Percentiles rank a stretch among this genome's conserved stretches.
Conservation (phyloP, 2,113 vertebrate genomes). For the Crotophaga sulcirostris region DNA sequence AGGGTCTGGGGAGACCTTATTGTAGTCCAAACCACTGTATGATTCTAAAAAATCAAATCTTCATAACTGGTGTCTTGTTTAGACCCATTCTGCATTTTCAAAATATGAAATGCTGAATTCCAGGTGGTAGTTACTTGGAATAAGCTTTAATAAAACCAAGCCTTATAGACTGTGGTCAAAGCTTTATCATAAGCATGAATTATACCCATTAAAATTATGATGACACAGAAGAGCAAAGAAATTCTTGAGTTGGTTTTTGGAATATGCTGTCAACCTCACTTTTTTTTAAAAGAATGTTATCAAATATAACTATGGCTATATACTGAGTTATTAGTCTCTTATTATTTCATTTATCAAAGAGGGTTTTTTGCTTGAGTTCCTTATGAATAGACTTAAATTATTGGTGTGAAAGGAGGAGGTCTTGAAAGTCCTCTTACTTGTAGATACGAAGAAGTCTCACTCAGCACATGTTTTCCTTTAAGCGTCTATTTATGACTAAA, state of each 20-base stretch:
- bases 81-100: not conserved
- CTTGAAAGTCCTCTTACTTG: not conserved
- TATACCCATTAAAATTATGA: not conserved
- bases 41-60: not conserved
- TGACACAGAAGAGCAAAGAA: not conserved
- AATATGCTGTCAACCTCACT: not conserved
- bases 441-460: not conserved
- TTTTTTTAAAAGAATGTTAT: not conserved
- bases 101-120: not conserved
- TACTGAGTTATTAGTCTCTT: not conserved
- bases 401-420: not conserved
- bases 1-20: fast-evolving
- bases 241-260: not conserved
- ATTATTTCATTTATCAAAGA: not conserved
- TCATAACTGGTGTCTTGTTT: not conserved
- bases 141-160: not conserved
- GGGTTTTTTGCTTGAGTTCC: not conserved
- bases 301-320: not conserved
- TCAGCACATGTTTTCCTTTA: not conserved
- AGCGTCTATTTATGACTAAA: not conserved
- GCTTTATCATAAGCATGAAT: not conserved
- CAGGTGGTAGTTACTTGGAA: not conserved
- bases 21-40: not conserved
- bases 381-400: not conserved
- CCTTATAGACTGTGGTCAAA: not conserved